These are phyloP conservation scores for Parnassius smintheus DNA, from an alignment of 2,888 invertebrate genomes.

Conservation along the genomic window DNA sequence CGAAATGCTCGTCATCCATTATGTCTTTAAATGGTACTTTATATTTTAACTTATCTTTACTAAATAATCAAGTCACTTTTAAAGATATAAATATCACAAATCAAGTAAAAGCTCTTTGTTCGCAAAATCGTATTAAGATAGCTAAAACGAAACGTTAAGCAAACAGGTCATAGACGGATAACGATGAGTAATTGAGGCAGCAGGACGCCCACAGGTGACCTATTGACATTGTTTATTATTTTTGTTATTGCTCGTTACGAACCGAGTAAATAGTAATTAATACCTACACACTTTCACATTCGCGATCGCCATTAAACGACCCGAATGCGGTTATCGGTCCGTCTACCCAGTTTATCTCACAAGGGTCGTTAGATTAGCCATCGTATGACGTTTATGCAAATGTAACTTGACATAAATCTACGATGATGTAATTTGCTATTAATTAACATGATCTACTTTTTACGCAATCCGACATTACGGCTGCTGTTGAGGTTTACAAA, in stretches of 20 bases:
- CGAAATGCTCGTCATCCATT: too few species aligned
- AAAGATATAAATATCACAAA: too few species aligned
- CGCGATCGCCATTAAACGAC: constrained; percentile 38
- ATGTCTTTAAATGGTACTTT: too few species aligned
- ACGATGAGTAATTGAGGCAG: constrained; percentile 29
- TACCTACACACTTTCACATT: constrained; percentile 71
- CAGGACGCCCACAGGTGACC: constrained; percentile 54
- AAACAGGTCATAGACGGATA: constrained; percentile 33
- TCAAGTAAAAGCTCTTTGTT: too few species aligned
- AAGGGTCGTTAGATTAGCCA: constrained; percentile 26
- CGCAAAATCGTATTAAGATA: constrained; percentile 25
- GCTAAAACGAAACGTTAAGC: constrained; percentile 31
- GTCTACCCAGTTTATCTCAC: constrained; percentile 52
- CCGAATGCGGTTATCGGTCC: constrained; percentile 57
- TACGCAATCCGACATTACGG: background rate
- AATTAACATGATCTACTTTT: constrained; percentile 20
- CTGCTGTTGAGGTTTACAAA: background rate
- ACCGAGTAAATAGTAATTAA: constrained; percentile 64
- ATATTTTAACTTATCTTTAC: too few species aligned
- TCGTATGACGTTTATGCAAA: constrained; percentile 11
- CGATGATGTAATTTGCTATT: constrained; percentile 20
- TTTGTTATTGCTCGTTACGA: constrained; percentile 55
- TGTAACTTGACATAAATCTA: constrained; percentile 7
- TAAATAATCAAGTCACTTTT: too few species aligned
- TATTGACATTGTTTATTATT: constrained; percentile 67